Evolutionary conservation across 2,797 vertebrate genomes (phyloP).

Genomic region (Eupleurogrammus muticus): DNA sequence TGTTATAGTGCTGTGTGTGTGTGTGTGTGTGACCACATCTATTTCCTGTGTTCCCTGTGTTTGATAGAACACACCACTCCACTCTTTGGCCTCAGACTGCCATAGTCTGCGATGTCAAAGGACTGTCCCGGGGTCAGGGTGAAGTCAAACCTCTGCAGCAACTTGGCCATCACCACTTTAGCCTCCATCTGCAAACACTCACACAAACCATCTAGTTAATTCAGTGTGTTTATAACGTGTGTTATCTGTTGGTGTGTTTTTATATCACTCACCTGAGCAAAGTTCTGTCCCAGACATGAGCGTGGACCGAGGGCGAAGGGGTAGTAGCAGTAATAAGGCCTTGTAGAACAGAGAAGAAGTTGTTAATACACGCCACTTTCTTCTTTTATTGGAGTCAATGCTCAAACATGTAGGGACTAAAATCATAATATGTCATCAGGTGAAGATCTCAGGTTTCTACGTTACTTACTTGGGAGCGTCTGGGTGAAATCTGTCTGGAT

Average conservation of each 20-base stretch:
- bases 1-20: not conserved
- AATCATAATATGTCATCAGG: accelerated
- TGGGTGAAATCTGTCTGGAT: slow-evolving; percentile 91
- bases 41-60: slow-evolving; percentile 49
- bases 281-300: slow-evolving; percentile 89
- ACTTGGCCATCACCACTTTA: slow-evolving; percentile 93
- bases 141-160: slow-evolving; percentile 93
- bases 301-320: slow-evolving; percentile 92
- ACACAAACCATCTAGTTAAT: not conserved
- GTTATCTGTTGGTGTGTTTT: not conserved
- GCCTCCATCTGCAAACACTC: slow-evolving; percentile 88
- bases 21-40: no score
- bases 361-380: not conserved
- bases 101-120: slow-evolving; percentile 85
- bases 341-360: slow-evolving; percentile 55
- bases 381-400: not conserved
- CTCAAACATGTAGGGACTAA: not conserved
- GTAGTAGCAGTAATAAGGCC: slow-evolving; percentile 91
- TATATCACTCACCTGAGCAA: slow-evolving; percentile 88
- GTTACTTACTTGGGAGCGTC: slow-evolving; percentile 91
- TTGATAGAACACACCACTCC: slow-evolving; percentile 87
- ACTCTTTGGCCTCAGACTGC: slow-evolving; percentile 85
- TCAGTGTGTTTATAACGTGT: no score
- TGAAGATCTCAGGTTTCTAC: not conserved
- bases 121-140: slow-evolving; percentile 86